These are phyloP conservation scores for Leptoclinus maculatus DNA, from an alignment of 2,797 vertebrate genomes.

Conservation along the genomic window DNA sequence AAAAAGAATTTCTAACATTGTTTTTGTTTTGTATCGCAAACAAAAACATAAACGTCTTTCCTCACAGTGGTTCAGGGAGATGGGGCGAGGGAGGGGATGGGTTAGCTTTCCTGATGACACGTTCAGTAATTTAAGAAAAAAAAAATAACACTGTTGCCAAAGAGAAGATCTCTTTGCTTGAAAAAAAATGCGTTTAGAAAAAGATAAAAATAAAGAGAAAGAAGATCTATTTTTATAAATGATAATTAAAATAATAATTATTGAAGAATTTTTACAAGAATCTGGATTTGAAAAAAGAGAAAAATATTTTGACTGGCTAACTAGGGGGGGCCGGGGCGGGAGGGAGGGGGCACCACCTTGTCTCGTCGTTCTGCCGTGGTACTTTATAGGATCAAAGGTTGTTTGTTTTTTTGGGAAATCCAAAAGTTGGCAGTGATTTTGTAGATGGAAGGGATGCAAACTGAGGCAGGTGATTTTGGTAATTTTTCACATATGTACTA, in stretches of 20 bases:
- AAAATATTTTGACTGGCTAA: constrained; percentile 99
- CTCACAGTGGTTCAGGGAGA: constrained; percentile 92
- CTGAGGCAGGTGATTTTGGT: constrained; percentile 99
- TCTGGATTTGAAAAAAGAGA: constrained; percentile 99
- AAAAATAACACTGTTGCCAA: constrained; percentile 98
- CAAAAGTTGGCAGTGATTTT: constrained; percentile 98
- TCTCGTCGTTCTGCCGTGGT: constrained; percentile 99
- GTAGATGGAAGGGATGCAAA: constrained; percentile 93
- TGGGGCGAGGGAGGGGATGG: constrained; percentile 91
- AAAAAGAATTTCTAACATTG: constrained; percentile 92
- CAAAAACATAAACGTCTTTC: constrained; percentile 95
- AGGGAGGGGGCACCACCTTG: constrained; percentile 95
- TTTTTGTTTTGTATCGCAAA: constrained; percentile 99
- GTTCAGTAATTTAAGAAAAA: constrained; percentile 94
- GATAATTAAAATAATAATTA: constrained; percentile 91
- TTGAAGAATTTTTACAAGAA: constrained; percentile 99
- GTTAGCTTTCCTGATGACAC: constrained; percentile 96
- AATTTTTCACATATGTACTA: constrained; percentile 96
- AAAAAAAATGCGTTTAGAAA: constrained; percentile 98
- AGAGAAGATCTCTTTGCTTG: constrained; percentile 99
- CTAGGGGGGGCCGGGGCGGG: constrained; percentile 90
- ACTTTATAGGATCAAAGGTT: constrained; percentile 99
- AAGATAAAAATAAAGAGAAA: constrained; percentile 96
- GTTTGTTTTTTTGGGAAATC: constrained; percentile 96
- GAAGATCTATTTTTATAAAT: constrained; percentile 99